phyloP scores from a whole-genome alignment of 1,140 invertebrate species.

The Trichoplusia ni region DNA sequence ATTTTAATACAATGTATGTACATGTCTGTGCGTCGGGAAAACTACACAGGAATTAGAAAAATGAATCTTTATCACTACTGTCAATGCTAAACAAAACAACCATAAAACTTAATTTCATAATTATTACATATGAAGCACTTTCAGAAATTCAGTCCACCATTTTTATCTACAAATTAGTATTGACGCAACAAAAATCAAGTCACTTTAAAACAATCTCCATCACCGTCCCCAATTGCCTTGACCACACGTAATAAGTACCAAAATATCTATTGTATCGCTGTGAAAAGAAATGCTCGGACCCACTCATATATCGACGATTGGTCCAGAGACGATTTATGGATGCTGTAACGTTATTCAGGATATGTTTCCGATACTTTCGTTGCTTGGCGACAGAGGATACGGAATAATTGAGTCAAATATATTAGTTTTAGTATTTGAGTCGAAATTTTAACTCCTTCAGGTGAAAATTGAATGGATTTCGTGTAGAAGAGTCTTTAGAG shows the following conservation, averaged over 20 bases:
- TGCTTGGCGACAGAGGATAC: not conserved
- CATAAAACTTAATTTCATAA: too few relatives aligned
- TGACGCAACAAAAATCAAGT: not conserved
- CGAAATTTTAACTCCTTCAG: too few relatives aligned
- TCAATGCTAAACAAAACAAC: too few relatives aligned
- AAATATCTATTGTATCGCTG: not conserved
- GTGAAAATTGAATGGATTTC: too few relatives aligned
- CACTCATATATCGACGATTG: conserved; percentile 18
- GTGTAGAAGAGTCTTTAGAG: too few relatives aligned
- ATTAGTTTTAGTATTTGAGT: not conserved
- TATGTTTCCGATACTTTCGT: not conserved
- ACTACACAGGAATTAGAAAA: too few relatives aligned
- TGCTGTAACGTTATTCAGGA: not conserved
- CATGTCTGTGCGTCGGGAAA: too few relatives aligned
- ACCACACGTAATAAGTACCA: not conserved
- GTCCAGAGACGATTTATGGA: not conserved
- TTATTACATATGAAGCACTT: too few relatives aligned
- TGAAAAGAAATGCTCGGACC: conserved; percentile 2
- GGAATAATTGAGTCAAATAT: not conserved
- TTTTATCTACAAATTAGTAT: too few relatives aligned
- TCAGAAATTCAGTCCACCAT: too few relatives aligned
- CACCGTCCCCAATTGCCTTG: not conserved
- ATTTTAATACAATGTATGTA: too few relatives aligned
- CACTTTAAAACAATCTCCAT: not conserved
- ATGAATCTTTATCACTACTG: too few relatives aligned